Evolutionary conservation across 1,140 invertebrate genomes (phyloP).

Genomic region (Temnothorax longispinosus): DNA sequence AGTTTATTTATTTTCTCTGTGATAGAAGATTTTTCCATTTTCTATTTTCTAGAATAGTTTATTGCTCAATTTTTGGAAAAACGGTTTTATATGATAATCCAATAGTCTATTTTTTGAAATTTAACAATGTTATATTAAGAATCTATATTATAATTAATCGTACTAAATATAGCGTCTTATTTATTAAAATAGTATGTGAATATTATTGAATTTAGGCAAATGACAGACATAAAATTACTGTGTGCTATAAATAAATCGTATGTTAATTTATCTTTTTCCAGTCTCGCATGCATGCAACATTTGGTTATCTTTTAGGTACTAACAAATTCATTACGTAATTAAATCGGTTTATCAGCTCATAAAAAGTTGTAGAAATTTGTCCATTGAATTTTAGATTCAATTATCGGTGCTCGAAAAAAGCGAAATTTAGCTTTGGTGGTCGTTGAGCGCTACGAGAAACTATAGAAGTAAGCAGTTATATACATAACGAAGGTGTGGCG

Average conservation of each 20-base stretch:
- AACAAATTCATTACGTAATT: neutral
- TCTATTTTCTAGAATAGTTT: too few species aligned
- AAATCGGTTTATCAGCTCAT: neutral
- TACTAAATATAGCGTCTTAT: too few species aligned
- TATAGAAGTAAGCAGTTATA: slow-evolving; percentile 67
- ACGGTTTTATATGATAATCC: too few species aligned
- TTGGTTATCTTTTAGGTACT: neutral
- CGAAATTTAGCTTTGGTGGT: slow-evolving; percentile 64
- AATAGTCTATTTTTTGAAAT: too few species aligned
- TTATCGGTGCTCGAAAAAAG: slow-evolving; percentile 28
- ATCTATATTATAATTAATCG: too few species aligned
- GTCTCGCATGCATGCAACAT: neutral
- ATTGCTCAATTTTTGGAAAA: too few species aligned
- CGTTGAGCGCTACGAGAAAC: slow-evolving; percentile 43
- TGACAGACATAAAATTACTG: neutral
- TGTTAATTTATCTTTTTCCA: neutral
- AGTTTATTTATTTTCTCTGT: too few species aligned
- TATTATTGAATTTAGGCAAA: neutral
- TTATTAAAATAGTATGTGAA: neutral
- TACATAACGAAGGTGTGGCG: slow-evolving; percentile 48
- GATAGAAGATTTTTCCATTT: too few species aligned
- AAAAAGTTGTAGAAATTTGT: neutral
- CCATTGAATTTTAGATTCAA: neutral
- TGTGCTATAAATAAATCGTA: neutral
- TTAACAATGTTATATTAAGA: too few species aligned